Conservation (phyloP, 2,797 vertebrate genomes). For the Poeciliopsis presidionis region DNA sequence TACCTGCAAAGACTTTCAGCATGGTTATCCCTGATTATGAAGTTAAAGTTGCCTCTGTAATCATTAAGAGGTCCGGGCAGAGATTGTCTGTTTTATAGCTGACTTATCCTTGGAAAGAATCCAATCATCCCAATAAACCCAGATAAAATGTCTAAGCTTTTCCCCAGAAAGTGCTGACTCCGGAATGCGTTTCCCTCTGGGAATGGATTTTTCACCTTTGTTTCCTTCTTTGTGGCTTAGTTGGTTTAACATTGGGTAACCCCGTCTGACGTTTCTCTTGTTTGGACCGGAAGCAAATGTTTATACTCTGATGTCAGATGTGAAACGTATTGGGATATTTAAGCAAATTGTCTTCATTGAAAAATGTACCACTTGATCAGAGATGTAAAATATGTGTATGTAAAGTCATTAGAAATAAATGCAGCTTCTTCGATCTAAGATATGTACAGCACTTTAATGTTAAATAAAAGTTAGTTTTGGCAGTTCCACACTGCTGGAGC, state of each 20-base stretch:
- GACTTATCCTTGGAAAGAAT: constrained; percentile 43
- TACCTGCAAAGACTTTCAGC: neutral
- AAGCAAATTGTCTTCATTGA: neutral
- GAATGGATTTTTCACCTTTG: constrained; percentile 56
- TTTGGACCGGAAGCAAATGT: constrained; percentile 21
- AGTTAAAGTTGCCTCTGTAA: constrained; percentile 36
- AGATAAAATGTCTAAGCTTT: constrained; percentile 56
- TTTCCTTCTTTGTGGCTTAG: constrained; percentile 27
- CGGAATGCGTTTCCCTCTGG: constrained; percentile 46
- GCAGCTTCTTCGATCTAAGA: neutral
- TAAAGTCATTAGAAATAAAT: neutral
- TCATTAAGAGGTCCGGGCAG: constrained; percentile 44
- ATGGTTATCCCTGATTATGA: constrained; percentile 15
- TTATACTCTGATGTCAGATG: neutral
- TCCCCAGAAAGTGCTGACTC: constrained; percentile 9
- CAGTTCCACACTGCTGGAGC: neutral
- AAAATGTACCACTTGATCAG: neutral
- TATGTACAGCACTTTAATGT: neutral
- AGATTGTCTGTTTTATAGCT: constrained; percentile 44
- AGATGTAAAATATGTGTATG: neutral
- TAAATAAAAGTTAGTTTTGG: neutral
- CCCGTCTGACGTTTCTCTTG: constrained; percentile 9
- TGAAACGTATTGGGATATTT: neutral
- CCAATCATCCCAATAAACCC: constrained; percentile 60
- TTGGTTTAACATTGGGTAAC: constrained; percentile 8